phyloP scores from a whole-genome alignment of 2,888 invertebrate species.

The Phymatocera aterrima region DNA sequence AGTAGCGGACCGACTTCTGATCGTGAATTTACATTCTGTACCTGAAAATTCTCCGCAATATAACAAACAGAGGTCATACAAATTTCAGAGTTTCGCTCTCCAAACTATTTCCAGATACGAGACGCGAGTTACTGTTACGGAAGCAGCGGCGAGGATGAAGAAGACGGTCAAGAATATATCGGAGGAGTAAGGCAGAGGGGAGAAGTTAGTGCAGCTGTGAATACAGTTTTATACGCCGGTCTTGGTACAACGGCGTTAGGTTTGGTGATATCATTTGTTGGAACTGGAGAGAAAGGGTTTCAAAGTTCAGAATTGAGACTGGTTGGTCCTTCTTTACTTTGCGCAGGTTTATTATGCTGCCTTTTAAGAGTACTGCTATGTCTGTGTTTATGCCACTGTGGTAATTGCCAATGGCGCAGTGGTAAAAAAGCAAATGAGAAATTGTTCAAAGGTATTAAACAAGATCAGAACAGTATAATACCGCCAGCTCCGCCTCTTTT shows the following conservation, averaged over 20 bases:
- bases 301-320: slow-evolving; percentile 90
- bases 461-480: slow-evolving; percentile 54
- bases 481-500: slow-evolving; percentile 54
- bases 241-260: slow-evolving; percentile 90
- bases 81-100: background rate
- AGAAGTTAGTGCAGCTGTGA: slow-evolving; percentile 88
- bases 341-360: slow-evolving; percentile 88
- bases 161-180: slow-evolving; percentile 77
- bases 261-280: slow-evolving; percentile 92
- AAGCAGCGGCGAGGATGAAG: slow-evolving; percentile 79
- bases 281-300: slow-evolving; percentile 93
- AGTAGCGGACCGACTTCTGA: too few relatives aligned
- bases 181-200: slow-evolving; percentile 79
- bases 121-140: slow-evolving; percentile 89
- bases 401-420: slow-evolving; percentile 79
- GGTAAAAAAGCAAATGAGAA: background rate
- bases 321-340: slow-evolving; percentile 89
- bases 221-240: slow-evolving; percentile 90
- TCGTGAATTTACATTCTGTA: too few relatives aligned
- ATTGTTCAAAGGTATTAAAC: slow-evolving; percentile 55
- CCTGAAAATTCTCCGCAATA: background rate
- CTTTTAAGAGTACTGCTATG: slow-evolving; percentile 89
- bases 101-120: slow-evolving; percentile 80
- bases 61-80: background rate
- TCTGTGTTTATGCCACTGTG: slow-evolving; percentile 88